A percentile compares a stretch with the other conserved stretches of the same genome.
Evolutionary conservation across 2,888 invertebrate genomes (phyloP).

Genomic region (Actias luna): DNA sequence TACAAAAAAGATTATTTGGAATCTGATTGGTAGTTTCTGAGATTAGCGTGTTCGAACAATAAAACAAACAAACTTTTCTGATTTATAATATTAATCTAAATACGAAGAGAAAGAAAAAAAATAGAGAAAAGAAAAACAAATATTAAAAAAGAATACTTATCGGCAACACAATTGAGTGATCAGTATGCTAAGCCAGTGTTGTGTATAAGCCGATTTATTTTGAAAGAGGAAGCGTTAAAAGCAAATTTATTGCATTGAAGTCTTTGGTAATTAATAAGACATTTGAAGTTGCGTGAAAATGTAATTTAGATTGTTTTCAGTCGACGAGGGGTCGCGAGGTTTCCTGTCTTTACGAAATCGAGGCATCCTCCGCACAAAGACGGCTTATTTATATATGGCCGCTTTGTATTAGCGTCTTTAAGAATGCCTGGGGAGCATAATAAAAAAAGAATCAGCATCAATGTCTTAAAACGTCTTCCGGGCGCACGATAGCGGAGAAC

Average conservation of each 20-base stretch:
- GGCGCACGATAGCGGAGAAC: constrained; percentile 62
- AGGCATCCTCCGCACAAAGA: constrained; percentile 63
- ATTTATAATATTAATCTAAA: too few relatives aligned
- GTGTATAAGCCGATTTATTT: constrained; percentile 70
- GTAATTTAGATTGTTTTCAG: constrained; percentile 82
- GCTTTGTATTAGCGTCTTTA: constrained; percentile 81
- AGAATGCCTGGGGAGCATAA: constrained; percentile 76
- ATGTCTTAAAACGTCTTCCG: constrained; percentile 80
- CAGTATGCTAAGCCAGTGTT: constrained; percentile 69
- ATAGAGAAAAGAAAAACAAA: background rate
- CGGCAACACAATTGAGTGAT: constrained; percentile 62
- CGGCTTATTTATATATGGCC: constrained; percentile 79
- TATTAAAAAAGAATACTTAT: background rate
- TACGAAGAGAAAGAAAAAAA: too few relatives aligned
- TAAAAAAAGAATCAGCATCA: constrained; percentile 82
- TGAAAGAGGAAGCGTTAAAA: constrained; percentile 70
- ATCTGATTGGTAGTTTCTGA: too few relatives aligned
- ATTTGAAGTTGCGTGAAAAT: constrained; percentile 83
- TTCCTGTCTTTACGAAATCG: constrained; percentile 65
- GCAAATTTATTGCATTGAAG: constrained; percentile 82
- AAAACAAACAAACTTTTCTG: too few relatives aligned
- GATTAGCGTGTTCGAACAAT: too few relatives aligned
- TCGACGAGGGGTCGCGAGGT: constrained; percentile 61
- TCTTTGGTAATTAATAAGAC: constrained; percentile 81
- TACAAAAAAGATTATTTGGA: too few relatives aligned